phyloP scores from a whole-genome alignment of 1,140 invertebrate genomes.

The Drosophila kohkoa region DNA sequence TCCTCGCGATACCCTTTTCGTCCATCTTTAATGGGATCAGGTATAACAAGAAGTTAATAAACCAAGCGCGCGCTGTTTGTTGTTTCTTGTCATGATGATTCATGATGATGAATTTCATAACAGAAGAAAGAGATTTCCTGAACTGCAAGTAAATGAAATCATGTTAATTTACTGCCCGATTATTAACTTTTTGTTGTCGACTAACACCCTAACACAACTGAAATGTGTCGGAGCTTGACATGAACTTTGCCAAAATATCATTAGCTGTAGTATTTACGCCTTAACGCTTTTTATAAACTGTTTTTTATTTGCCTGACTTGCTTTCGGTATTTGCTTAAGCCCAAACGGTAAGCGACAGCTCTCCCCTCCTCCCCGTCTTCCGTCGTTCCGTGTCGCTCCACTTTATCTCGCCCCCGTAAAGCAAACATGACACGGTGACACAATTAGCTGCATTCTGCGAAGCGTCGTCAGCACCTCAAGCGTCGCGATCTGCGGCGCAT shows the following conservation, averaged over 20 bases:
- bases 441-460: conserved; percentile 39
- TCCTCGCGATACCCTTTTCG: background rate
- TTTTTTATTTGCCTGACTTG: conserved; percentile 43
- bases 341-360: conserved; percentile 3
- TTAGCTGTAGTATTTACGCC: no score
- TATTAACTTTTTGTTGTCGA: no score
- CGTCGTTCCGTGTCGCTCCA: no score
- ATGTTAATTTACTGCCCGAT: no score
- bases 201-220: no score
- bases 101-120: no score
- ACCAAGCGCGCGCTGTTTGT: no score
- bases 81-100: no score
- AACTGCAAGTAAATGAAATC: no score
- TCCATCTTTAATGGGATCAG: background rate
- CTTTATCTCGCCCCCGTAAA: conserved; percentile 10
- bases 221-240: no score
- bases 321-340: conserved; percentile 36
- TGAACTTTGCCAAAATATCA: conserved; percentile 9
- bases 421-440: conserved; percentile 68
- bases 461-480: background rate
- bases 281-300: background rate
- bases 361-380: background rate
- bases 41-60: background rate
- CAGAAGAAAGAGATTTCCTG: no score
- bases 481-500: background rate